Evolutionary conservation across 2,888 invertebrate species (phyloP).

Genomic region (Sarcophaga subvicina): DNA sequence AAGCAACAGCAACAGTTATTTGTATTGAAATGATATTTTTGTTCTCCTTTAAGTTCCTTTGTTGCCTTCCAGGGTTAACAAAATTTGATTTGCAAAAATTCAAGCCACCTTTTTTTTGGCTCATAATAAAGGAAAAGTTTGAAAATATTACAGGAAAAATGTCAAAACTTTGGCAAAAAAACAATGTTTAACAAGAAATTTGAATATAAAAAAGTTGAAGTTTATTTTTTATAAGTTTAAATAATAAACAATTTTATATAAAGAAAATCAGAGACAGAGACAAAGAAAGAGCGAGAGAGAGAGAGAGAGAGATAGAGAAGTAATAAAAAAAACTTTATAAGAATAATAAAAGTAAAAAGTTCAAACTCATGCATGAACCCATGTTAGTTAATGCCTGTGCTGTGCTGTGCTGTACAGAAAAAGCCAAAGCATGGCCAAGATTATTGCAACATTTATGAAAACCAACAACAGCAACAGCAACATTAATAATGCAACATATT

Average conservation of each 20-base stretch:
- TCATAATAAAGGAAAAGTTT: constrained; percentile 45
- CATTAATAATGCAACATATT: constrained; percentile 46
- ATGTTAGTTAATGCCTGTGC: constrained; percentile 51
- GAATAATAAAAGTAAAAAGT: constrained; percentile 69
- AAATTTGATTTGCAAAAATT: constrained; percentile 36
- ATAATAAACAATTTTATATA: constrained; percentile 40
- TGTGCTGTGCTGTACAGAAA: constrained; percentile 7
- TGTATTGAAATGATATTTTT: no score
- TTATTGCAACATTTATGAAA: constrained; percentile 62
- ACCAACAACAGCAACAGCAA: constrained; percentile 16
- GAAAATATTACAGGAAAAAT: constrained; percentile 49
- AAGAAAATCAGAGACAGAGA: not conserved
- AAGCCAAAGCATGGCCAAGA: constrained; percentile 59
- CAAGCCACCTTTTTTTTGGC: constrained; percentile 35
- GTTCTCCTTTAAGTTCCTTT: not conserved
- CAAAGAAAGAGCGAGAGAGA: constrained; percentile 9
- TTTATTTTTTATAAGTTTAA: constrained; percentile 15
- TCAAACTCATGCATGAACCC: constrained; percentile 70
- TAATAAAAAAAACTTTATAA: constrained; percentile 17
- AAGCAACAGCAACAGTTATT: no score
- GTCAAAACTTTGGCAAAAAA: constrained; percentile 43
- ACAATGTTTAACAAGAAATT: constrained; percentile 65
- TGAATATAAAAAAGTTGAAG: constrained; percentile 47
- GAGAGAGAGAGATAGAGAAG: not conserved
- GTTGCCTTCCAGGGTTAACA: constrained; percentile 29